Base-by-base conservation (phyloP, 2,888 invertebrate species). In the Melinopterus prodromus region DNA sequence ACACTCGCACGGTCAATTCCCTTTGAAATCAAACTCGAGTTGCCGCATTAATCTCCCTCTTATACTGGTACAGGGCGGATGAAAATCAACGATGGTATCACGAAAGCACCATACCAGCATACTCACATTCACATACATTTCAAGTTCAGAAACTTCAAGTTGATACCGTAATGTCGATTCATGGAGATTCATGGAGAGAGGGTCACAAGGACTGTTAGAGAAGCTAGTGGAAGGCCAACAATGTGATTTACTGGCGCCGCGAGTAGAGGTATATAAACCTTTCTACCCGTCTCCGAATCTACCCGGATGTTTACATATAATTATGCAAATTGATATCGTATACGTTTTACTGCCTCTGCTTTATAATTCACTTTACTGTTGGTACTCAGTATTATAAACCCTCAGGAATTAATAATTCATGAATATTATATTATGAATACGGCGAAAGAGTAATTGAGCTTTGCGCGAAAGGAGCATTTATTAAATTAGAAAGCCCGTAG, bases 321-420 rank as follows among this genome's bases (percentile, higher is more conserved):
- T 53, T 53, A 53, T 53, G 53, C 53, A 53, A 53, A 53, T 53
- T 53, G 53, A 53, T 53, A 53, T 53, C 53, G 53, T 53, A 53
- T 53, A 53, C 53, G 53, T 53, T 53, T 53, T 53, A 53, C 53
- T 53, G 53, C 12, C 53, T 53, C 53, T 53, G 9, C 53, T 7
- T 53, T 53, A 53, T 53, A 53, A 12, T 3, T 53, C 53, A 53
- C 53, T 53, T 9, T 53, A 53, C 1, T 53, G 53, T 26, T 26
- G 26, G 26, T 4, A 53, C 12, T 53, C 5, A 12, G 53, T 4
- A 53, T 12, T 53, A 53, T 53, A 53, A 53, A 53, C 53, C 53
- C 53, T 12, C 53, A 53, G 53, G 53, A 53, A 53, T 53, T 53
- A 53, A 53, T 26, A 2, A 53, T 53, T 53, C 5, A 53, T 9